Conservation (phyloP, 2,888 invertebrate species). For the Drosophila robusta region DNA sequence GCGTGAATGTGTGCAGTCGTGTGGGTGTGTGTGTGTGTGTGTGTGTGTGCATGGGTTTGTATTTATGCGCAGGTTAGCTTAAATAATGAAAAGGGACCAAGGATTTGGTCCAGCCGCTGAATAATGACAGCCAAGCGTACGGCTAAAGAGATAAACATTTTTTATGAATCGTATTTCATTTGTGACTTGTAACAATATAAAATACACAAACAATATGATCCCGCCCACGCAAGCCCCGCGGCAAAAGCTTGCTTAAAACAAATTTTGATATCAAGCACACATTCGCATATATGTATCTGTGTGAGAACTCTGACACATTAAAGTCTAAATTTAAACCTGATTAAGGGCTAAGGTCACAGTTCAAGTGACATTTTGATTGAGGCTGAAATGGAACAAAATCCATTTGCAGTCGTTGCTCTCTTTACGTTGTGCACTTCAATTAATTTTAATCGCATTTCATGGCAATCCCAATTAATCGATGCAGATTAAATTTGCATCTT, state of each 20-base stretch:
- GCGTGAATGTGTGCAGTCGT: conserved; percentile 10
- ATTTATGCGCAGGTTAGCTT: conserved; percentile 37
- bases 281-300: not conserved
- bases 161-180: conserved; percentile 55
- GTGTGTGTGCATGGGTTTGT: conserved; percentile 16
- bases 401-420: not conserved
- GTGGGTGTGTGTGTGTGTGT: conserved; percentile 4
- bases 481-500: too few species aligned
- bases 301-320: not conserved
- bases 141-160: conserved; percentile 63
- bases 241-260: not conserved
- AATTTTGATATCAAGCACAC: not conserved
- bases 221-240: not conserved
- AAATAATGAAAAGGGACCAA: conserved; percentile 66
- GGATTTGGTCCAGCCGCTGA: conserved; percentile 72
- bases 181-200: conserved; percentile 27
- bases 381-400: not conserved
- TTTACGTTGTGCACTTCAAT: not conserved
- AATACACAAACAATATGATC: conserved; percentile 9
- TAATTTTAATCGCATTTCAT: not conserved
- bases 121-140: conserved; percentile 65
- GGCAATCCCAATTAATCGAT: not conserved
- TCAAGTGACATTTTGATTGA: not conserved
- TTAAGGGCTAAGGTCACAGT: not conserved
- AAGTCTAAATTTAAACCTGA: not conserved